phyloP scores from a whole-genome alignment of 2,888 invertebrate genomes.

The Agrenia bidenticulata region DNA sequence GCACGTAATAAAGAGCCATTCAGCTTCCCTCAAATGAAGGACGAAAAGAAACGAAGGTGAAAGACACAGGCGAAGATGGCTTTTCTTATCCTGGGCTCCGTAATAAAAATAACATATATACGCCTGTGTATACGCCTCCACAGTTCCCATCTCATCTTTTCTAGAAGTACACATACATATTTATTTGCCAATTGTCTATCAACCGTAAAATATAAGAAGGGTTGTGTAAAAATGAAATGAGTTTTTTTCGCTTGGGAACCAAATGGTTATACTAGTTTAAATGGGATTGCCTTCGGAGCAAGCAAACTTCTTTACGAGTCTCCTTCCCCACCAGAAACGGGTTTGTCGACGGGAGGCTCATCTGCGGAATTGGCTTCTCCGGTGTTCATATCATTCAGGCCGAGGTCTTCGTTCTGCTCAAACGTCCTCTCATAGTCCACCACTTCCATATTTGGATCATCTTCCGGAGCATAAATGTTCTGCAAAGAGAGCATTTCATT shows the following conservation, averaged over 20 bases:
- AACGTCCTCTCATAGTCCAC: conserved; percentile 76
- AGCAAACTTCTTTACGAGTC: too few relatives aligned
- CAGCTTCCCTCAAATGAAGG: not conserved
- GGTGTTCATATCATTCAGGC: conserved; percentile 92
- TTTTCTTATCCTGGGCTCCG: not conserved
- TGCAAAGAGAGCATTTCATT: conserved; percentile 56
- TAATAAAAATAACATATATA: not conserved
- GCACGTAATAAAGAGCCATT: conserved; percentile 3
- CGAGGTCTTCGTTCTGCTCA: conserved; percentile 94
- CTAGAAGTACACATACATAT: too few relatives aligned
- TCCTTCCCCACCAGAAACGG: too few relatives aligned
- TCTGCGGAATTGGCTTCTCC: conserved; percentile 59
- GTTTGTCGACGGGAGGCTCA: too few relatives aligned
- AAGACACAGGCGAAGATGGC: not conserved
- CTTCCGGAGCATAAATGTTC: conserved; percentile 68
- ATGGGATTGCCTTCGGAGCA: too few relatives aligned
- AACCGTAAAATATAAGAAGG: too few relatives aligned
- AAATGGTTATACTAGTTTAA: too few relatives aligned
- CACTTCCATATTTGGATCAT: conserved; percentile 72
- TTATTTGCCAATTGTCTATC: too few relatives aligned
- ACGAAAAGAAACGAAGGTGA: not conserved
- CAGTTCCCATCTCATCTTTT: too few relatives aligned
- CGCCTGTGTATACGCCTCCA: not conserved
- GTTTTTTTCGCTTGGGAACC: too few relatives aligned
- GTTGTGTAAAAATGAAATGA: too few relatives aligned